Conservation (phyloP, 2,888 invertebrate genomes). For the Archips crataeganus region DNA sequence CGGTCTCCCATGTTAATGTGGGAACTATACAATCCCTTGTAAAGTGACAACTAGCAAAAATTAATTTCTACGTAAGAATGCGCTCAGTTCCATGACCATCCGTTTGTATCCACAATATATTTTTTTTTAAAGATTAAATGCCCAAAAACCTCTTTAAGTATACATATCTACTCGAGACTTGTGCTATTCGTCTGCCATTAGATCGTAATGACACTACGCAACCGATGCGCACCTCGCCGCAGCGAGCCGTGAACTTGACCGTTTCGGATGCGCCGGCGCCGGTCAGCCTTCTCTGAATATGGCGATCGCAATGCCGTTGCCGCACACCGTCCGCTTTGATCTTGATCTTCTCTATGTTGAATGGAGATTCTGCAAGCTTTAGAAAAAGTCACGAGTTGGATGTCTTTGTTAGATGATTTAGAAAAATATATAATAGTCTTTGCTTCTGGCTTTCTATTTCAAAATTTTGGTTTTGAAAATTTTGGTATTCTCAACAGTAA, state of each 20-base stretch:
- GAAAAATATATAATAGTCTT: neutral
- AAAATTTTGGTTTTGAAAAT: neutral
- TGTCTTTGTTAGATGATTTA: neutral
- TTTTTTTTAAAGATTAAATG: too few species aligned
- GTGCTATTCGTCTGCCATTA: constrained; percentile 23
- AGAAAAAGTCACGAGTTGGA: constrained; percentile 11
- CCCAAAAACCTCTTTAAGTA: too few species aligned
- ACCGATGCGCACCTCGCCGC: constrained; percentile 46
- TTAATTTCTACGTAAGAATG: constrained; percentile 32
- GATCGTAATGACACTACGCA: constrained; percentile 44
- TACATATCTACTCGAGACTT: neutral
- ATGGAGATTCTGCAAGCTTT: constrained; percentile 34
- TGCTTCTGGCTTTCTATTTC: neutral
- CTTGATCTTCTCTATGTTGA: constrained; percentile 56
- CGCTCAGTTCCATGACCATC: neutral
- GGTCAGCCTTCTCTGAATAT: constrained; percentile 67
- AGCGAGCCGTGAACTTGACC: constrained; percentile 79
- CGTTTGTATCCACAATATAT: neutral
- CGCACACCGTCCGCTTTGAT: constrained; percentile 49
- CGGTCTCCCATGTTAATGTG: constrained; percentile 28
- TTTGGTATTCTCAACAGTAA: constrained; percentile 7
- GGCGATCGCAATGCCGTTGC: constrained; percentile 46
- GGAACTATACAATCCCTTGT: constrained; percentile 32
- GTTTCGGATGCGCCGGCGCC: constrained; percentile 70
- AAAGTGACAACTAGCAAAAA: constrained; percentile 31